Conservation (phyloP, 2,888 invertebrate species). For the Scelioninae gen. 1 region DNA sequence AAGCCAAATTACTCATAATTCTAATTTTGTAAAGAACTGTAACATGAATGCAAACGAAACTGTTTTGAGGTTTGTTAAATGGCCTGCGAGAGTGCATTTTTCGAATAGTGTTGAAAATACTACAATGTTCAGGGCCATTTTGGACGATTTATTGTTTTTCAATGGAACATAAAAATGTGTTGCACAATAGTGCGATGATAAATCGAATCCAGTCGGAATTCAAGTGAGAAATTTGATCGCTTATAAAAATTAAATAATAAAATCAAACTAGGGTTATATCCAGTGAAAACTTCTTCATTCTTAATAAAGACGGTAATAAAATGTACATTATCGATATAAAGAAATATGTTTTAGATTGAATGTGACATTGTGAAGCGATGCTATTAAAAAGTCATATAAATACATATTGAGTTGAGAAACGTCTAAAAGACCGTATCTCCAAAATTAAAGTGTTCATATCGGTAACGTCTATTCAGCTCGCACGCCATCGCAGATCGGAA, state of each 20-base stretch:
- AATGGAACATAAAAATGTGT: constrained; percentile 44
- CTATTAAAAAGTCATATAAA: constrained; percentile 54
- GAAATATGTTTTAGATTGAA: constrained; percentile 35
- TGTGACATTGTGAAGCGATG: constrained; percentile 17
- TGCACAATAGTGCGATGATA: constrained; percentile 26
- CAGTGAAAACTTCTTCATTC: constrained; percentile 24
- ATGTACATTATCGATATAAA: constrained; percentile 27
- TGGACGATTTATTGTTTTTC: constrained; percentile 54
- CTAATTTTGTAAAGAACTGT: constrained; percentile 38
- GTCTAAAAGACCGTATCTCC: constrained; percentile 43
- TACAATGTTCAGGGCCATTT: constrained; percentile 7
- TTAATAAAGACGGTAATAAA: constrained; percentile 36
- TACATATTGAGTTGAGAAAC: constrained; percentile 45
- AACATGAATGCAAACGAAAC: constrained; percentile 13
- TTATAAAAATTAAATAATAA: constrained; percentile 48
- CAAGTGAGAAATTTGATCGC: constrained; percentile 30
- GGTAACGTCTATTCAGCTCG: constrained; percentile 44
- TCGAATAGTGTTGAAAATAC: constrained; percentile 37
- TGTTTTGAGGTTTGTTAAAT: constrained; percentile 42
- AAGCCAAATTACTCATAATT: constrained; percentile 53
- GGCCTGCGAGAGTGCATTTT: constrained; percentile 22
- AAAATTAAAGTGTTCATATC: constrained; percentile 61
- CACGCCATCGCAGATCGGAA: constrained; percentile 32
- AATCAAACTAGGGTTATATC: constrained; percentile 8
- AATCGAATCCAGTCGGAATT: constrained; percentile 6